phyloP scores from a whole-genome alignment of 2,888 invertebrate species.

The Machimus atricapillus region DNA sequence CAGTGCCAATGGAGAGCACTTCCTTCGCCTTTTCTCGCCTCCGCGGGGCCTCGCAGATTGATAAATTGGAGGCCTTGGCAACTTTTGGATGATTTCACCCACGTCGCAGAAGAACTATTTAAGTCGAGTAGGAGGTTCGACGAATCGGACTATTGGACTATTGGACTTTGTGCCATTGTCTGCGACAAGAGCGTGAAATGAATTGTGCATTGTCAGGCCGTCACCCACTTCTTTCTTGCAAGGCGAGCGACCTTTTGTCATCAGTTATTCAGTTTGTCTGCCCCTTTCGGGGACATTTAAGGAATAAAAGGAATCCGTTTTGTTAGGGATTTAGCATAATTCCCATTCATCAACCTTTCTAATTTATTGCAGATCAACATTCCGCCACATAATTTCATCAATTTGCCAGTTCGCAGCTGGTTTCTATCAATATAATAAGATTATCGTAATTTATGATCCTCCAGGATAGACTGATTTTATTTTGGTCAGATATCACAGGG shows the following conservation, averaged over 20 bases:
- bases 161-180: neutral
- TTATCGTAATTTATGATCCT: neutral
- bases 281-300: neutral
- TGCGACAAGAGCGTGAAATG: neutral
- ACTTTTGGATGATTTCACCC: constrained; percentile 3
- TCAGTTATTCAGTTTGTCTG: neutral
- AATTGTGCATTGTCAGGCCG: constrained; percentile 6
- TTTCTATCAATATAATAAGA: neutral
- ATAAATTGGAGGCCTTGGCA: constrained; percentile 1
- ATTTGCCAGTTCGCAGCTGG: neutral
- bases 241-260: neutral
- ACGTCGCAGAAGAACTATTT: neutral
- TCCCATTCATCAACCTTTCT: neutral
- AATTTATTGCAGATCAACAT: neutral
- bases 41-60: neutral
- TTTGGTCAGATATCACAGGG: neutral
- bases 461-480: neutral
- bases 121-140: neutral
- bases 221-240: neutral
- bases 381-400: neutral
- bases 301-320: neutral
- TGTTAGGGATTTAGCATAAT: neutral
- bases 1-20: neutral
- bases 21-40: neutral
- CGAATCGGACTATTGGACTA: neutral